A percentile compares a stretch with the other conserved stretches of the same genome.
These are phyloP conservation scores for Psilopsiagon aymara DNA, from an alignment of 2,113 vertebrate species.

Conservation along the genomic window DNA sequence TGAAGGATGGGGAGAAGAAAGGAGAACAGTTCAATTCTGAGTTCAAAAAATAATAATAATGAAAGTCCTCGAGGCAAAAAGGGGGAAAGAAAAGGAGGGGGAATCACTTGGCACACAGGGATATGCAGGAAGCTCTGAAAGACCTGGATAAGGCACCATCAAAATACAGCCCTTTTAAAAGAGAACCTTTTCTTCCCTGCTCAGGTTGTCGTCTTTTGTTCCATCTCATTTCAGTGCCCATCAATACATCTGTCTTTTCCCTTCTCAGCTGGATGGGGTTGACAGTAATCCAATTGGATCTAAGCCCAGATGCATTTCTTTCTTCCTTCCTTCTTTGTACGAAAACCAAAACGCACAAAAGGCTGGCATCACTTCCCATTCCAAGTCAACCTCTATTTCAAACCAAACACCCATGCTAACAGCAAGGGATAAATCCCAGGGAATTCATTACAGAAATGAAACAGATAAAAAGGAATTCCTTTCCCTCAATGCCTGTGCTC, in stretches of 20 bases:
- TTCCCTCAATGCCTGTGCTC: neutral
- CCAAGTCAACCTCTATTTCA: constrained; percentile 12
- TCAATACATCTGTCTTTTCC: constrained; percentile 8
- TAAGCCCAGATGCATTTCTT: neutral
- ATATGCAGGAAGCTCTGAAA: constrained; percentile 40
- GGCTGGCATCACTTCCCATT: neutral
- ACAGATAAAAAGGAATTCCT: constrained; percentile 42
- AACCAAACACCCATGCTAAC: neutral
- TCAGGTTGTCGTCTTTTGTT: constrained; percentile 17
- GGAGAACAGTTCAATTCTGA: constrained; percentile 14
- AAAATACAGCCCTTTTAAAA: constrained; percentile 10
- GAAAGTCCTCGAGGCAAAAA: neutral
- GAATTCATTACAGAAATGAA: constrained; percentile 51
- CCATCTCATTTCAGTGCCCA: constrained; percentile 1
- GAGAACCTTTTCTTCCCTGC: constrained; percentile 1
- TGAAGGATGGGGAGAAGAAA: constrained; percentile 17
- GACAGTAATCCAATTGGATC: neutral
- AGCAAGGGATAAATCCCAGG: neutral
- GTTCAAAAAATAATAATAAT: neutral
- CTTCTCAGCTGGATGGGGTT: neutral
- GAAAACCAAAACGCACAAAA: neutral
- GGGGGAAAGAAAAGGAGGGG: neutral
- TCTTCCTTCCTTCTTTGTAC: neutral
- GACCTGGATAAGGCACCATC: neutral
- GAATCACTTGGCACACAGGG: constrained; percentile 26